Evolutionary conservation across 2,797 vertebrate genomes (phyloP), one percentile per base, ranked within the genome.

Genomic region (Darevskia mixta): DNA sequence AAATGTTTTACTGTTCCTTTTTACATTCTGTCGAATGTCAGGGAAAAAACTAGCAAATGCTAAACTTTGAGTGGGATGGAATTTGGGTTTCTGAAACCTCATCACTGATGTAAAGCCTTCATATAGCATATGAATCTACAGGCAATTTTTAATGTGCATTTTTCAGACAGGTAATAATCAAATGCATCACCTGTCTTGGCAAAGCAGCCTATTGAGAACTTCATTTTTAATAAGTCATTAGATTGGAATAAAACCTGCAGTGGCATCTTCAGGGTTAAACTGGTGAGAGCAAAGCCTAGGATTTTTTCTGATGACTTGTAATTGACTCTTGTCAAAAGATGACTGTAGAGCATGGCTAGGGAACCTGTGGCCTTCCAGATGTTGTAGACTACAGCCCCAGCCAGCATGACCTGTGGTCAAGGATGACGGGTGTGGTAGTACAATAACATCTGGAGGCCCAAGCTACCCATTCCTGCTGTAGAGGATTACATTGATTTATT

Each of bases 221-320:
- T 94, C 89, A 17, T 25, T 25, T 67, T 55, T 81, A 64, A 78
- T 93, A 92, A 81, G 55, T 88, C 0, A 79, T 88, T 92, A 85
- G 91, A 79, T 41, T 27, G 55, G 75, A 85, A 32, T 87, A 72
- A 76, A 29, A 73, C 61, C 80, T 86, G 88, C 64, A 6, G 85
- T 32, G 75, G 82, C 66, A 81, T 81, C 69, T 25, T 92, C 18
- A 10, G 35, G 86, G 27, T 73, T 91, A 86, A 90, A n/a, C 85
- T 87, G 29, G 64, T 83, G 85, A 87, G 82, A 72, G 83, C 20
- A 38, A 79, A 88, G 66, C 8, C 91, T 91, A 89, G 90, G 94
- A 91, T 90, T 86, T 89, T 91, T 58, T 92, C 94, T 82, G 88
- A 85, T 97, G 96, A 95, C 96, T 96, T 96, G 95, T 96, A 95